These are phyloP conservation scores for Hypotaenidia okinawae DNA, from an alignment of 2,797 vertebrate species.

Conservation along the genomic window DNA sequence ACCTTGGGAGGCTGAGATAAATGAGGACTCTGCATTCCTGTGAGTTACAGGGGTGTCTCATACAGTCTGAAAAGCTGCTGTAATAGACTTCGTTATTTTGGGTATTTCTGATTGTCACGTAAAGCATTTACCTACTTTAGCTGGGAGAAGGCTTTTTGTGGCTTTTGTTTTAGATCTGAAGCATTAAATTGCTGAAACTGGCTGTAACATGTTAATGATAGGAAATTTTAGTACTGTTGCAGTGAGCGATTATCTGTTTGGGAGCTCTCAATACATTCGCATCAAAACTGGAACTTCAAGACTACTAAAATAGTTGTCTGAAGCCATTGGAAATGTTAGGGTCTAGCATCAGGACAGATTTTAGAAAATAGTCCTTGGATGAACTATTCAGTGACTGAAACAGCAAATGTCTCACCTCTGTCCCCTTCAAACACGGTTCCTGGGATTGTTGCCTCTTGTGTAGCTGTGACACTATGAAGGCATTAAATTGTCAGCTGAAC, in stretches of 20 bases:
- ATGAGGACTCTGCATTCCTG: neutral
- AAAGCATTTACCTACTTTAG: neutral
- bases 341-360: neutral
- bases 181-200: neutral
- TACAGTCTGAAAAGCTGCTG: neutral
- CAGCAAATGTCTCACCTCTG: accelerated
- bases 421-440: accelerated
- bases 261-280: neutral
- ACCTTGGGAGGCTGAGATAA: neutral
- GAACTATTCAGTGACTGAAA: neutral
- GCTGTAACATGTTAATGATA: neutral
- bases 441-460: neutral
- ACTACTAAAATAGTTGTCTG: neutral
- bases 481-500: neutral
- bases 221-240: neutral
- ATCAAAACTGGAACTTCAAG: neutral
- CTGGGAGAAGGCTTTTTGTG: neutral
- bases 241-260: neutral
- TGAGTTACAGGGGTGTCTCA: neutral
- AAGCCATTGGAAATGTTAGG: neutral
- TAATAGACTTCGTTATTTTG: neutral
- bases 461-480: neutral
- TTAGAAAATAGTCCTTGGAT: neutral
- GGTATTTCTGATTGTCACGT: neutral
- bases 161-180: neutral